A percentile compares a stretch with the other conserved stretches of the same genome.
Evolutionary conservation across 1,140 invertebrate species (phyloP).

Genomic region (Drosophila orena): DNA sequence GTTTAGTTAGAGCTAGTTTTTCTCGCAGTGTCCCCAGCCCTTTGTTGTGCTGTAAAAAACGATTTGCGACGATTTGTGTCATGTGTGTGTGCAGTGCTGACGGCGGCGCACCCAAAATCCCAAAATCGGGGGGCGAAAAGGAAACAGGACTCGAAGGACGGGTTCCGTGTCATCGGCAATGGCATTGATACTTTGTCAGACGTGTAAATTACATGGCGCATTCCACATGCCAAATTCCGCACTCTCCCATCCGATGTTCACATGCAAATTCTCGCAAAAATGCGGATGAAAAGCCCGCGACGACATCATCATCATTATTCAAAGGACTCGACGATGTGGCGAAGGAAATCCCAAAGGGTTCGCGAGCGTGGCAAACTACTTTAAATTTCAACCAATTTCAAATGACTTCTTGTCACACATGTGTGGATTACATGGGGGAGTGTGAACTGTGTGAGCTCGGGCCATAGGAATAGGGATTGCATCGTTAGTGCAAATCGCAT

Average conservation of each 20-base stretch:
- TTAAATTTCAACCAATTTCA: slow-evolving; percentile 82
- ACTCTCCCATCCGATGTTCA: slow-evolving; percentile 54
- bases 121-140: too few relatives aligned
- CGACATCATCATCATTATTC: slow-evolving; percentile 80
- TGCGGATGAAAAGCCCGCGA: slow-evolving; percentile 41
- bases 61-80: slow-evolving; percentile 82
- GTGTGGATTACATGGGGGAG: slow-evolving; percentile 36
- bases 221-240: slow-evolving; percentile 73
- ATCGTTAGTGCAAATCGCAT: slow-evolving; percentile 81
- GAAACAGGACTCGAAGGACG: slow-evolving; percentile 17
- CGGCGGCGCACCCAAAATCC: slow-evolving; percentile 30
- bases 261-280: slow-evolving; percentile 72
- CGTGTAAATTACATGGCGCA: slow-evolving; percentile 81
- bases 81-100: slow-evolving; percentile 52
- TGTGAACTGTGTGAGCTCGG: not conserved
- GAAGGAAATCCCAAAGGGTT: slow-evolving; percentile 75
- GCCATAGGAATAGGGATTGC: slow-evolving; percentile 39
- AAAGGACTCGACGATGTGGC: slow-evolving; percentile 50
- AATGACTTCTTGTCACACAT: slow-evolving; percentile 75
- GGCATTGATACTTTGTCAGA: slow-evolving; percentile 84
- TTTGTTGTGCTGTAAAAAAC: slow-evolving; percentile 76
- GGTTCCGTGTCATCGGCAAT: slow-evolving; percentile 63
- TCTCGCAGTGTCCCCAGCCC: slow-evolving; percentile 11
- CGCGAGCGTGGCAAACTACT: slow-evolving; percentile 61
- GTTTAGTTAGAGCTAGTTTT: not conserved